A percentile compares a stretch with the other conserved stretches of the same genome.
These are phyloP conservation scores for Mythimna vitellina DNA, from an alignment of 2,888 invertebrate genomes.

Conservation along the genomic window DNA sequence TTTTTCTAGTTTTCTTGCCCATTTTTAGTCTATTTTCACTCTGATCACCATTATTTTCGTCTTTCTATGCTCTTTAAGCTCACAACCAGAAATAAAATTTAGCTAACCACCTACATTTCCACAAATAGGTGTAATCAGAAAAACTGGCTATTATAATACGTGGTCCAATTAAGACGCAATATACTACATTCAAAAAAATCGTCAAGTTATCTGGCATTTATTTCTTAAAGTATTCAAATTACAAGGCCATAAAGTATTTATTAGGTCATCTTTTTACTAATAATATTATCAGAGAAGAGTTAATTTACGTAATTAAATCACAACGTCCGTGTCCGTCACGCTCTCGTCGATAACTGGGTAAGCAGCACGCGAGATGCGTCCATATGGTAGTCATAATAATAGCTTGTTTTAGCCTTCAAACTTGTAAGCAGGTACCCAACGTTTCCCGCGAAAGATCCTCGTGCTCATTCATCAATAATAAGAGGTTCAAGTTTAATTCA, in stretches of 20 bases:
- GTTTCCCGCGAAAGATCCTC: not conserved
- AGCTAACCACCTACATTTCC: not conserved
- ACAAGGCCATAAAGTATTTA: conserved; percentile 32
- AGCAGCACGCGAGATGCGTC: conserved; percentile 22
- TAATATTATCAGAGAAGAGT: conserved; percentile 8
- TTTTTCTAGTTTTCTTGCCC: not conserved
- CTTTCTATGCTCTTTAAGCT: not conserved
- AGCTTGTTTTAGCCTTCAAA: conserved; percentile 9
- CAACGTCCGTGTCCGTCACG: conserved; percentile 41
- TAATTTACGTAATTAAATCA: conserved; percentile 37
- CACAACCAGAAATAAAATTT: not conserved
- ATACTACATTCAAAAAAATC: conserved; percentile 2
- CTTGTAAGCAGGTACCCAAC: not conserved
- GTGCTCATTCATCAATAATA: not conserved
- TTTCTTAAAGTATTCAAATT: conserved; percentile 16
- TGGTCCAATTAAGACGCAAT: not conserved
- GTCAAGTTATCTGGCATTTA: conserved; percentile 1
- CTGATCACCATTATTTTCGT: not conserved
- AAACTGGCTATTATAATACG: not conserved
- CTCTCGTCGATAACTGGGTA: conserved; percentile 48
- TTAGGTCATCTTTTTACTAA: conserved; percentile 26
- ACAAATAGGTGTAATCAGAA: not conserved
- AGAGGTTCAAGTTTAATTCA: not conserved
- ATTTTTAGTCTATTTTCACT: not conserved
- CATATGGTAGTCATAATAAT: conserved; percentile 6